phyloP scores from a whole-genome alignment of 35 echinoderm and acorn worm genomes.

The Patiria miniata region DNA sequence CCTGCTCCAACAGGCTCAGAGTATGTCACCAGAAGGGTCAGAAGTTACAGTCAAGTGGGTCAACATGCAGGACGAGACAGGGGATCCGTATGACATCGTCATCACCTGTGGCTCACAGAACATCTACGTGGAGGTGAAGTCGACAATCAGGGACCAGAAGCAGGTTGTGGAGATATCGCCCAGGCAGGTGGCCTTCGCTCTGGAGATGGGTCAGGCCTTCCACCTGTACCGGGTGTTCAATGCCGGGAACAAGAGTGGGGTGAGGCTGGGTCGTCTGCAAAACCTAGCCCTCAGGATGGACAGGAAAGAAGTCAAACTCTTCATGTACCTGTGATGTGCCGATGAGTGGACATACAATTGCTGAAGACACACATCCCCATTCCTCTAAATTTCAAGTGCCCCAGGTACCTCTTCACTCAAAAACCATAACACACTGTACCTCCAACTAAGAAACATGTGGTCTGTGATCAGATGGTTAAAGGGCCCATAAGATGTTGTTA shows the following conservation, averaged over 20 bases:
- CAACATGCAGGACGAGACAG: conserved; percentile 17
- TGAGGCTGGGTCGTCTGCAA: conserved; percentile 15
- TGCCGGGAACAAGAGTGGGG: conserved; percentile 3
- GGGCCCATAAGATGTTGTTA: too few species aligned
- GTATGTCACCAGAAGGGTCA: not conserved
- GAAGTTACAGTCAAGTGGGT: conserved; percentile 30
- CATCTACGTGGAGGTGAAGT: conserved; percentile 51
- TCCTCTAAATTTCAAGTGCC: too few species aligned
- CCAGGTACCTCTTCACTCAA: too few species aligned
- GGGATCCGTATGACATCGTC: conserved; percentile 41
- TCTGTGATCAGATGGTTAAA: too few species aligned
- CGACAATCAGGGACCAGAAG: conserved; percentile 25
- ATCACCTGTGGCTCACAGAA: not conserved
- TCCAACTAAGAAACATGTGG: too few species aligned
- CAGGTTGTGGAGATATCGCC: conserved; percentile 50
- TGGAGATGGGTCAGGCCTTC: not conserved
- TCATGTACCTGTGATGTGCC: conserved; percentile 39
- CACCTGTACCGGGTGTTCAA: conserved; percentile 54
- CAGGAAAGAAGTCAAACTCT: conserved; percentile 34
- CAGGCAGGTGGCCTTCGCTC: conserved; percentile 37
- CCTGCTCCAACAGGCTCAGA: not conserved
- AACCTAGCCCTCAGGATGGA: conserved; percentile 39
- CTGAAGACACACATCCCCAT: too few species aligned
- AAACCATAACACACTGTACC: too few species aligned
- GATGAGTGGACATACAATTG: too few species aligned